Evolutionary conservation across 2,113 vertebrate species (phyloP).

Genomic region (Phalacrocorax aristotelis): DNA sequence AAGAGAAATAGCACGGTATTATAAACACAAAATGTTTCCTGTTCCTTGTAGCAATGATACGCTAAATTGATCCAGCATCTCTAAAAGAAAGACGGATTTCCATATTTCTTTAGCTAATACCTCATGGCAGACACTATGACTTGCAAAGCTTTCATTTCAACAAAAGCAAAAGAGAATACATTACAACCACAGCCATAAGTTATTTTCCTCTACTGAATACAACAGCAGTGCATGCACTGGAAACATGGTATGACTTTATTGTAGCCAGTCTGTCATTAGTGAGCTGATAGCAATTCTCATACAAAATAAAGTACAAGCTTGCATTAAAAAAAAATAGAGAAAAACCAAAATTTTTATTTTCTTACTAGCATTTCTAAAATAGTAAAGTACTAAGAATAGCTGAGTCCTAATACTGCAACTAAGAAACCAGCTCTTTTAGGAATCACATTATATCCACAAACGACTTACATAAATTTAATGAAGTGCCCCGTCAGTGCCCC

Average conservation of each 20-base stretch:
- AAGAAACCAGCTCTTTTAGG: background rate
- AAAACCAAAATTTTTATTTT: background rate
- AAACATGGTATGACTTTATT: background rate
- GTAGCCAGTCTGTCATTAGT: background rate
- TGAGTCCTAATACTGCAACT: background rate
- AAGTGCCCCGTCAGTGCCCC: background rate
- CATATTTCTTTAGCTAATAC: background rate
- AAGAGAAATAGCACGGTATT: background rate
- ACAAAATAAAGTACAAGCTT: background rate
- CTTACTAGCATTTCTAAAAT: background rate
- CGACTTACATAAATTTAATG: background rate
- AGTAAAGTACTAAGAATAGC: background rate
- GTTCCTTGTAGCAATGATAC: background rate
- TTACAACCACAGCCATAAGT: background rate
- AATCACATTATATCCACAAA: background rate
- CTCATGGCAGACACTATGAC: background rate
- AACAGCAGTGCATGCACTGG: background rate
- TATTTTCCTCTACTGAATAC: background rate
- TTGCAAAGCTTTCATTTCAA: background rate
- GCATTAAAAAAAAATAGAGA: background rate
- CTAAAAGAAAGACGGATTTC: background rate
- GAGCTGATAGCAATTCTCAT: background rate
- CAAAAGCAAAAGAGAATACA: background rate
- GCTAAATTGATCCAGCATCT: background rate
- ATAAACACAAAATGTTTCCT: background rate